Percentiles rank a stretch among this genome's conserved stretches.
Evolutionary conservation across 2,113 vertebrate species (phyloP).

Genomic region (Glareola pratincola): DNA sequence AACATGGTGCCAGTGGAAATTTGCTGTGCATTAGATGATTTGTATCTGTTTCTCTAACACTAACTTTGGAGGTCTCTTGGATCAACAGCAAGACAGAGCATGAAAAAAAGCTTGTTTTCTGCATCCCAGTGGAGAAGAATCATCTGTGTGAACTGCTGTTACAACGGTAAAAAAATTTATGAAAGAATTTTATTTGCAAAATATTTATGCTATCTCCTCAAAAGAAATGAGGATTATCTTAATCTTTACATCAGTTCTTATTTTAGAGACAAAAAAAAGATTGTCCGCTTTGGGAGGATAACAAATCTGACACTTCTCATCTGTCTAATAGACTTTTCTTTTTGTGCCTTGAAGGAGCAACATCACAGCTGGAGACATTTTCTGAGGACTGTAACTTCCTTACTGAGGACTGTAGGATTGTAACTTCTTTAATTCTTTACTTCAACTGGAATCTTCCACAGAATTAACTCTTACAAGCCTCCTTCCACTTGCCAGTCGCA

Average conservation of each 20-base stretch:
- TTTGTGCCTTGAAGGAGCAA: neutral
- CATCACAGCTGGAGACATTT: neutral
- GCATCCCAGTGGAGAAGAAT: neutral
- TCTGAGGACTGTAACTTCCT: neutral
- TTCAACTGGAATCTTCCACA: neutral
- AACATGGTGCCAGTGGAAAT: neutral
- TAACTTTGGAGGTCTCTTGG: neutral
- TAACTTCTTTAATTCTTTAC: neutral
- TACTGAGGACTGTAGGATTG: neutral
- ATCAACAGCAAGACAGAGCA: neutral
- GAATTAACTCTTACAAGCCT: neutral
- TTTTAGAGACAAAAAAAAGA: constrained; percentile 6
- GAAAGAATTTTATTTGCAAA: neutral
- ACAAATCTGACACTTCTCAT: neutral
- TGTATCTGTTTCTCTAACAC: neutral
- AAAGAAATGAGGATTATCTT: neutral
- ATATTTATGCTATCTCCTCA: constrained; percentile 1
- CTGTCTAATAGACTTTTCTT: neutral
- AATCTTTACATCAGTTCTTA: constrained; percentile 6
- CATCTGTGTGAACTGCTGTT: neutral
- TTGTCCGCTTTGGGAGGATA: neutral
- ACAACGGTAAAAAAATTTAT: neutral
- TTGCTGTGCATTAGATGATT: neutral
- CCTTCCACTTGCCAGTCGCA: neutral
- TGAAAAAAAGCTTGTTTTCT: neutral